These are phyloP conservation scores for Scopus umbretta DNA, from an alignment of 2,113 vertebrate species.

Conservation along the genomic window DNA sequence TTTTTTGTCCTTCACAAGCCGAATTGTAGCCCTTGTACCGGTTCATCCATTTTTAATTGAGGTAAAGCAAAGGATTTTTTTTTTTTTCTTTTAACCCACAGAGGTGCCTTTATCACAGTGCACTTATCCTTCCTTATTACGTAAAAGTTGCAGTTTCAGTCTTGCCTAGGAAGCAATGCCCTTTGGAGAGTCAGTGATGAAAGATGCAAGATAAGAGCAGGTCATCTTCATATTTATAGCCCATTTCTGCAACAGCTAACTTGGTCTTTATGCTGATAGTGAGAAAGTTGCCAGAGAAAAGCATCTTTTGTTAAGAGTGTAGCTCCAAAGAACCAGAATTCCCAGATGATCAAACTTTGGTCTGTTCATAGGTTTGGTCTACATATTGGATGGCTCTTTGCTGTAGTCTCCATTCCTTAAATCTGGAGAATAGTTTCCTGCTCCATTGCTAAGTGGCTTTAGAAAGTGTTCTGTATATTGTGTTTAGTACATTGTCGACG, in stretches of 20 bases:
- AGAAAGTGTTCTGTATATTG: neutral
- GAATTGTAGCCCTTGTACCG: neutral
- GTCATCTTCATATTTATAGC: neutral
- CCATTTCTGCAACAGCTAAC: neutral
- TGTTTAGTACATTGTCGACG: neutral
- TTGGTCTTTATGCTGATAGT: neutral
- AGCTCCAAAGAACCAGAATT: neutral
- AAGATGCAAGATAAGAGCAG: neutral
- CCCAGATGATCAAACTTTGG: neutral
- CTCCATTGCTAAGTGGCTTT: neutral
- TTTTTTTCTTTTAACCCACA: neutral
- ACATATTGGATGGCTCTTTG: neutral
- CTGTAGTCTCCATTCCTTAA: neutral
- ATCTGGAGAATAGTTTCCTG: neutral
- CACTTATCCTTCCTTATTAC: neutral
- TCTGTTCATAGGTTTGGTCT: neutral
- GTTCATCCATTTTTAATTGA: neutral
- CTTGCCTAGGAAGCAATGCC: neutral
- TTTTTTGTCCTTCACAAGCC: neutral
- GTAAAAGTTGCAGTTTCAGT: neutral
- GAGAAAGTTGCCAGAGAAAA: neutral
- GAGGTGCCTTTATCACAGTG: neutral
- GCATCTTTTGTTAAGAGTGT: neutral
- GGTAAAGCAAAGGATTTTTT: neutral
- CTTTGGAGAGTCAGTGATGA: neutral